Evolutionary conservation across 2,113 vertebrate species (phyloP).

Genomic region (Mirounga angustirostris): DNA sequence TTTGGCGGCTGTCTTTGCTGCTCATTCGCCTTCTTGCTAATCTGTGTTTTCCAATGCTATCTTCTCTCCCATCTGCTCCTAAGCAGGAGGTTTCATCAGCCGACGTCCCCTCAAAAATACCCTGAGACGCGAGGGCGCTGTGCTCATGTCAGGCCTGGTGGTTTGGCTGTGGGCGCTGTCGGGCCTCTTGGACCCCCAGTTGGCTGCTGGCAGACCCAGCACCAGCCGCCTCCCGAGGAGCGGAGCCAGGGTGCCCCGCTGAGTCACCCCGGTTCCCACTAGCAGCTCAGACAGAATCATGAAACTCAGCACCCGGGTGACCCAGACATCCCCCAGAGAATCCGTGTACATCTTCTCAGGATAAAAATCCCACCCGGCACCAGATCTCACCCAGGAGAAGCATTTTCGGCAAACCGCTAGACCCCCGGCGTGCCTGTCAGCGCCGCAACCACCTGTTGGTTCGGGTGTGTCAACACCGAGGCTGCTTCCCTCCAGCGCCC

Average conservation of each 20-base stretch:
- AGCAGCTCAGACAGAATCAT: slow-evolving; percentile 70
- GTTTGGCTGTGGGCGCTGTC: slow-evolving; percentile 72
- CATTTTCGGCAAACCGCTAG: not conserved
- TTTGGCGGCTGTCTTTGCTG: not conserved
- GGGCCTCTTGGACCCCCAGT: not conserved
- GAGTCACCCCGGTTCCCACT: not conserved
- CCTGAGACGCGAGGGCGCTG: slow-evolving; percentile 74
- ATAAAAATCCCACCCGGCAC: not conserved
- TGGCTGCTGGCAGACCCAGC: slow-evolving; percentile 73
- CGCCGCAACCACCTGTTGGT: not conserved
- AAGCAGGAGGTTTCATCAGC: slow-evolving; percentile 67
- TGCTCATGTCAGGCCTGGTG: slow-evolving; percentile 73
- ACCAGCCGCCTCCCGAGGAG: slow-evolving; percentile 77
- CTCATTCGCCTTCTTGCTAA: not conserved
- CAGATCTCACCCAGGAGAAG: slow-evolving; percentile 54
- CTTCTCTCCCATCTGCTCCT: slow-evolving; percentile 52
- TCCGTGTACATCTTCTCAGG: not conserved
- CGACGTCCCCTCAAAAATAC: slow-evolving; percentile 74
- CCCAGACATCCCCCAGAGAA: slow-evolving; percentile 17
- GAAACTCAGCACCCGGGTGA: slow-evolving; percentile 63
- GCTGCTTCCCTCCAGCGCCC: not conserved
- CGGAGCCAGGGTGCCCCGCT: not conserved
- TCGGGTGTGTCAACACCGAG: not conserved
- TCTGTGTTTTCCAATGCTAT: not conserved
- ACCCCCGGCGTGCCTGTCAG: not conserved